phyloP scores from a whole-genome alignment of 2,113 vertebrate species.

The Brevimyrus niger region DNA sequence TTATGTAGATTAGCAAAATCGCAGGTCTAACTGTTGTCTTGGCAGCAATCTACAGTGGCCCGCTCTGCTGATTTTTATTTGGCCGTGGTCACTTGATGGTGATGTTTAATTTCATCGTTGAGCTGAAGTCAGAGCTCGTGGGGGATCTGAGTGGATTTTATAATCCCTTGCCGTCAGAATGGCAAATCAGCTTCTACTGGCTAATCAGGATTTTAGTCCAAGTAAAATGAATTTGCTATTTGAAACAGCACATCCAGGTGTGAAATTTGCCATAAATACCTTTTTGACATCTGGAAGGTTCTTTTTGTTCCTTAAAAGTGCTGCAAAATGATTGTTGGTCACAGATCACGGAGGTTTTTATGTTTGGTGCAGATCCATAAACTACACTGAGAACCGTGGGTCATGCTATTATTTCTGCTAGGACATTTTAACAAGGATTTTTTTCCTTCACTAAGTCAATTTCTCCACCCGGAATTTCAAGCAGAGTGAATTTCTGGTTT shows the following conservation, averaged over 20 bases:
- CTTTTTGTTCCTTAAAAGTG: neutral
- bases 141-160: neutral
- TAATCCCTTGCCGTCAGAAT: neutral
- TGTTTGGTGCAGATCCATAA: slow-evolving; percentile 2
- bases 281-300: slow-evolving; percentile 1
- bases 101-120: neutral
- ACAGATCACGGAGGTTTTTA: neutral
- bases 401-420: slow-evolving; percentile 7
- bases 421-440: neutral
- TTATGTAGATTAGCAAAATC: neutral
- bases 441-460: neutral
- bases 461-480: neutral
- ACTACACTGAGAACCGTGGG: neutral
- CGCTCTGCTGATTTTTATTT: neutral
- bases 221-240: slow-evolving; percentile 6
- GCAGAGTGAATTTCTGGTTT: neutral
- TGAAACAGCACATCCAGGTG: neutral
- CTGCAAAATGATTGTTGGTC: neutral
- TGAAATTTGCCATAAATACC: neutral
- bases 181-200: neutral
- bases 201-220: neutral
- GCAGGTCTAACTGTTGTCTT: neutral
- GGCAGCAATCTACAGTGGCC: neutral
- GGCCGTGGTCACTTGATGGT: neutral
- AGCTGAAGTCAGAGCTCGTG: neutral